Evolutionary conservation across 2,113 vertebrate species (phyloP), one percentile per base, ranked within the genome.

Genomic region (Phainopepla nitens): DNA sequence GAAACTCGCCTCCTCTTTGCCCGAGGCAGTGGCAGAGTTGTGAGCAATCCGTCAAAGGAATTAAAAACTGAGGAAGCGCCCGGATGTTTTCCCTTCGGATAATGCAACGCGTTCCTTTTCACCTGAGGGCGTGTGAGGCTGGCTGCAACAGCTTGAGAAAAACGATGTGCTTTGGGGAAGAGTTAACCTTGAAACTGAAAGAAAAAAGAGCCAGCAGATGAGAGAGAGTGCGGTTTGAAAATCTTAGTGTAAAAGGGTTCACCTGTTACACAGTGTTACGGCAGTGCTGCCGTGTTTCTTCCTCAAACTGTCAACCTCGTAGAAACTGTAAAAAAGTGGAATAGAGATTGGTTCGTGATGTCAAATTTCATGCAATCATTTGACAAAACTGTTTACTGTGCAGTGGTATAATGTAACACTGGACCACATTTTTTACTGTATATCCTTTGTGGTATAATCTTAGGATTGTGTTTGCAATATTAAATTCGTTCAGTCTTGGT

Each of bases 181-280:
- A 65, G 28, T 7, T 73, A 42, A 11, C 11, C 28, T 62, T 45
- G 20, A 4, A 31, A 14, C 44, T 35, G 58, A 24, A 45, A 54
- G 23, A 23, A 36, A 44, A 79, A 79, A 36, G 41, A 89, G 21
- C 27, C 15, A 33, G 21, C 31, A 31, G 27, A 25, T 1, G 10
- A 82, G 33, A n/a, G 47, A 41, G 33, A n/a, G 45, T 11, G 45
- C 3, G 7, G 6, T 19, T 41, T 53, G 31, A 54, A 81, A 84
- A n/a, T 41, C 62, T 20, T 49, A 3, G 15, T 21, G 19, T 29
- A 15, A 31, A 54, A 68, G 27, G 15, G 27, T 49, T 92, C 33
- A 47, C 5, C 45, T 45, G 29, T 54, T 79, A 35, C 0, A 4
- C 9, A 1, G 28, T 25, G 18, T 35, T 65, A 22, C 0, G 7